Base-by-base conservation (phyloP, 2,113 vertebrate species). In the Caranx ignobilis region DNA sequence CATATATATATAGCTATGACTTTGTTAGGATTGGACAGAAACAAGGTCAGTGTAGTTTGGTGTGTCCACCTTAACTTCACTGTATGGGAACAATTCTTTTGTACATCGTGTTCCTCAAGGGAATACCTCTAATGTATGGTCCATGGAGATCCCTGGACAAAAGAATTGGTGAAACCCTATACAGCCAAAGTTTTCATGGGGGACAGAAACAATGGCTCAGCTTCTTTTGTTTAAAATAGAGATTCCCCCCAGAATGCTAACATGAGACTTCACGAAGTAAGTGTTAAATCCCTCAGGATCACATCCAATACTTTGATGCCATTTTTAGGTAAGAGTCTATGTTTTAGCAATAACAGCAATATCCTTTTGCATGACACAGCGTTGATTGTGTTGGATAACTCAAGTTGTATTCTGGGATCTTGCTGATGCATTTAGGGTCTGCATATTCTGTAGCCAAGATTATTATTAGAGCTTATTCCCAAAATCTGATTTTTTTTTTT, bases 1-100 rank as follows among this genome's bases (percentile, higher is more conserved):
- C 90, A 93, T 90, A 93, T 88, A 90, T 56, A 16, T 31, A 16
- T n/a, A 56, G 45, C 13, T 65, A 26, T 26, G 26, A 26, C 73
- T 31, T 75, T 43, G 12, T 52, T 81, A 12, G 50, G 85, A 89
- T 89, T 85, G 87, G 88, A 75, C 55, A 68, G 79, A 90, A 92
- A 89, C 63, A 85, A 88, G 92, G 90, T 91, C 89, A 91, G 1
- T 45, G 68, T 32, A 18, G 68, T 71, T 82, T 88, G 77, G 82
- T 54, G 77, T 84, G 69, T 82, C 77, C 70, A 55, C 47, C 47
- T 48, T 66, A 31, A 81, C 70, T 67, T 77, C 47, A 74, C 26
- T 81, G 39, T 69, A 67, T 81, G 65, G 54, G 80, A 87, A 89
- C 74, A 85, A 57, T 59, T 82, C 75, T 70, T 88, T 87, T 88